These are phyloP conservation scores for Felis catus DNA, from an alignment of 2,113 vertebrate genomes.

Conservation along the genomic window F.catus_Fca126_mat1.0 CM031426.1:7436501-7437000, in stretches of 20 bases:
- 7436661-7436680: neutral
- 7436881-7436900: too few species aligned
- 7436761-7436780: neutral
- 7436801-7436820: neutral
- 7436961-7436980: too few species aligned
- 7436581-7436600: neutral
- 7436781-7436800: neutral
- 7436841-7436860: neutral
- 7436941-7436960: too few species aligned
- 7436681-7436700: neutral
- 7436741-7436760: neutral
- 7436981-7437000: too few species aligned
- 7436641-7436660: neutral
- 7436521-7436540: neutral
- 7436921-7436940: too few species aligned
- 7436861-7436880: neutral
- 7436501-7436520: neutral
- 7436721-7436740: neutral
- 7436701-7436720: neutral
- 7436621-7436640: neutral
- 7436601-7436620: neutral
- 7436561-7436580: neutral
- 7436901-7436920: too few species aligned
- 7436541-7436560: neutral
- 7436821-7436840: neutral